Evolutionary conservation across 2,888 invertebrate species (phyloP), one percentile per base, ranked within the genome.

Genomic region (Autographa pulchrina): DNA sequence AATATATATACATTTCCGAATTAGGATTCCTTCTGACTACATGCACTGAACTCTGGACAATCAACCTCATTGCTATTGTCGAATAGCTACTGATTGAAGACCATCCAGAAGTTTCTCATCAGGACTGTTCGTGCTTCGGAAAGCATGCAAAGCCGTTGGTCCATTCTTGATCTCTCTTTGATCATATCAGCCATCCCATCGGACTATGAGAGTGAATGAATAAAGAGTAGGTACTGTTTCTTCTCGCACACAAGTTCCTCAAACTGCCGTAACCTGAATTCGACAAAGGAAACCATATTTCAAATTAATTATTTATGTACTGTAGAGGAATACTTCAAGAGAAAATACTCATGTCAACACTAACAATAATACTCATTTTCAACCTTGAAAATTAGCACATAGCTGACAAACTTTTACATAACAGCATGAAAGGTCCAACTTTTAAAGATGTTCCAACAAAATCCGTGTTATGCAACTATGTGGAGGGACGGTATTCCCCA

Each of bases 391-490:
- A 43, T 35, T 20, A 35, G 56, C 65, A 59, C 0, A 59, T 65
- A 75, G 35, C 69, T 65, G 68, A 11, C 63, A 68, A 11, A 67
- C 52, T 62, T 35, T 62, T 43, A 1, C 38, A 38, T 38, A 66
- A 43, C 54, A 68, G n/a, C 18, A 62, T 14, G 61, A 74, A 65
- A 75, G 25, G 65, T 69, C 65, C 32, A 78, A 78, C 62, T 78
- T 78, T 62, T 66, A 59, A 67, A 78, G 78, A 78, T 54, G 70
- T 56, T 75, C 70, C 70, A 59, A 77, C 80, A 77, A 73, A 82
- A 77, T 74, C 67, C 73, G 67, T 77, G 82, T 79, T 65, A 52
- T n/a, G 61, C 64, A 76, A 68, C 61, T 67, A 71, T 65, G 72
- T 75, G 67, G 65, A 58, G 64, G 69, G 65, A 18, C 31, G 35